These are phyloP conservation scores for Cosmopolites sordidus DNA, from an alignment of 2,888 invertebrate species.

Conservation along the genomic window DNA sequence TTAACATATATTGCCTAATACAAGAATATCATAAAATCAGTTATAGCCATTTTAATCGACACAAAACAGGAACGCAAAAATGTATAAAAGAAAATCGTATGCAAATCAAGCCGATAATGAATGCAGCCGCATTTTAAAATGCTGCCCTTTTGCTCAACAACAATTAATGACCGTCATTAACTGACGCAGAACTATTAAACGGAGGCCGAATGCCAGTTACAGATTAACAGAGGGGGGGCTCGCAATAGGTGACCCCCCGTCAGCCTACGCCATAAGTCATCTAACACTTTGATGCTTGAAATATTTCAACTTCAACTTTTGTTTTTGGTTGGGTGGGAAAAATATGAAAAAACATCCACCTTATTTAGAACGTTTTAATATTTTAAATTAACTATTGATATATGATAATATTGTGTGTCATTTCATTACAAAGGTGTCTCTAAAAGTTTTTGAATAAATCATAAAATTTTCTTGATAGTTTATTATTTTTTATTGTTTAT, in stretches of 20 bases:
- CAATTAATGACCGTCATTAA: conserved; percentile 2
- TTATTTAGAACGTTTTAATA: too few species aligned
- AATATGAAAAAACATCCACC: too few species aligned
- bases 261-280: not conserved
- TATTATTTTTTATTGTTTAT: too few species aligned
- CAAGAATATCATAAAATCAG: too few species aligned
- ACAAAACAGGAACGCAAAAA: too few species aligned
- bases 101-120: not conserved
- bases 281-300: conserved; percentile 1
- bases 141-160: not conserved
- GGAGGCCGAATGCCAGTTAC: not conserved
- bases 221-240: not conserved
- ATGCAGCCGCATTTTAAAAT: not conserved
- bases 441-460: too few species aligned
- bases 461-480: too few species aligned
- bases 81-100: not conserved
- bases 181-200: conserved; percentile 1
- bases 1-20: too few species aligned
- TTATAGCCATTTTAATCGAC: too few species aligned
- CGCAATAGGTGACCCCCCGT: not conserved
- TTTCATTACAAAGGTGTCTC: too few species aligned
- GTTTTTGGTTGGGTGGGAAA: not conserved
- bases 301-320: not conserved
- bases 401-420: too few species aligned
- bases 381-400: too few species aligned